Evolutionary conservation across 2,113 vertebrate species (phyloP).

Genomic region (Morone saxatilis): DNA sequence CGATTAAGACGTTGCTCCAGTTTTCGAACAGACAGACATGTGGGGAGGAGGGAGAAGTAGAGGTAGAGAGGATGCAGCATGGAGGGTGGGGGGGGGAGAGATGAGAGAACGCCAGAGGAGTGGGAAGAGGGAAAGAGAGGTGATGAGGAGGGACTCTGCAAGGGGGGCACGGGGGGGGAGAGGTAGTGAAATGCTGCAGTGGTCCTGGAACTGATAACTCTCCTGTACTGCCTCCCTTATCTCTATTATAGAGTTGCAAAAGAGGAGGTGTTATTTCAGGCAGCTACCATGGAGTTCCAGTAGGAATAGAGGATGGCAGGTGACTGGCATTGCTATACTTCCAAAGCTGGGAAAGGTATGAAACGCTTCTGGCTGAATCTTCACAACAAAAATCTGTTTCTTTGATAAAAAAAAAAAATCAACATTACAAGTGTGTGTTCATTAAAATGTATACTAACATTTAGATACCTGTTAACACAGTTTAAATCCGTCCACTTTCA

Average conservation of each 20-base stretch:
- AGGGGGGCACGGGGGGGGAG: conserved; percentile 27
- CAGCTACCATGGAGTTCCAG: conserved; percentile 1
- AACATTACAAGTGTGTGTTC: background rate
- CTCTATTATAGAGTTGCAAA: conserved; percentile 32
- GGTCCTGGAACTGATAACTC: conserved; percentile 57
- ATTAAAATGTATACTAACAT: background rate
- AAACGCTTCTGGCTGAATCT: background rate
- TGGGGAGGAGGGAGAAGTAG: conserved; percentile 64
- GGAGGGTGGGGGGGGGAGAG: conserved; percentile 35
- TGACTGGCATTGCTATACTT: background rate
- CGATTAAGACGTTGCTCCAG: conserved; percentile 86
- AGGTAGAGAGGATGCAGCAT: conserved; percentile 52
- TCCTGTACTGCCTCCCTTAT: conserved; percentile 40
- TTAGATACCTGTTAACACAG: background rate
- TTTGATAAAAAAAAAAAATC: background rate
- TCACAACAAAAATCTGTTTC: background rate
- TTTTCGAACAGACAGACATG: conserved; percentile 79
- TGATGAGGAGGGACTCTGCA: conserved; percentile 65
- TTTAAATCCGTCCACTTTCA: background rate
- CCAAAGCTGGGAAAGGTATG: background rate
- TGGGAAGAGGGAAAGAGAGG: conserved; percentile 56
- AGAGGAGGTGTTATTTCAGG: conserved; percentile 29
- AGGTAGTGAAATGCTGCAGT: conserved; percentile 69
- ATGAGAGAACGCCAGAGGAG: conserved; percentile 63
- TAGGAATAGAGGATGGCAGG: background rate